Conservation (phyloP, 2,888 invertebrate species). For the Pachliopta kotzebuea region DNA sequence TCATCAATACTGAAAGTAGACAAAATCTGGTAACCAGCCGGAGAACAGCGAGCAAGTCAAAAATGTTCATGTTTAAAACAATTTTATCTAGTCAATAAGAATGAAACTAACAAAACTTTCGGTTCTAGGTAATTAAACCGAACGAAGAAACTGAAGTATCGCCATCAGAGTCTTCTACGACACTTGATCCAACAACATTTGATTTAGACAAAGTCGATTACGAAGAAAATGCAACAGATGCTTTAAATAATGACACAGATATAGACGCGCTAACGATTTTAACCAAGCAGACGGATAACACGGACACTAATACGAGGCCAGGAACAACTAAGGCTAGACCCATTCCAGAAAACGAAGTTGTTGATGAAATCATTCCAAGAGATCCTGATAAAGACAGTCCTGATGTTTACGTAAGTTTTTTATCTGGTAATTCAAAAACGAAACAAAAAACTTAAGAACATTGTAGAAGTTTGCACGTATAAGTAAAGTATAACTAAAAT, state of each 20-base stretch:
- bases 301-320: slow-evolving; percentile 42
- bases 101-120: background rate
- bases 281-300: slow-evolving; percentile 47
- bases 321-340: slow-evolving; percentile 58
- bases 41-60: too few species aligned
- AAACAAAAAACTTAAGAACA: too few species aligned
- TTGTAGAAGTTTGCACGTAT: too few species aligned
- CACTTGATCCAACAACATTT: slow-evolving; percentile 45
- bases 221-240: slow-evolving; percentile 36
- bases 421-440: too few species aligned
- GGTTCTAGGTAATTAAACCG: slow-evolving; percentile 40
- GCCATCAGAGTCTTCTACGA: slow-evolving; percentile 44
- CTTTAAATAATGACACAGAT: slow-evolving; percentile 38
- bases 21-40: too few species aligned
- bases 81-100: background rate
- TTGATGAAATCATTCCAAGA: slow-evolving; percentile 46
- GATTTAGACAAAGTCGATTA: slow-evolving; percentile 48
- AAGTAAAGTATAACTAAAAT: too few species aligned
- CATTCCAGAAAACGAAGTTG: slow-evolving; percentile 49
- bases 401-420: slow-evolving; percentile 62
- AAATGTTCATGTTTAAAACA: too few species aligned
- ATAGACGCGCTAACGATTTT: slow-evolving; percentile 40
- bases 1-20: background rate
- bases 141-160: slow-evolving; percentile 48
- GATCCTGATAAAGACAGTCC: slow-evolving; percentile 71